Evolutionary conservation across 2,113 vertebrate species (phyloP).

Genomic region (Hemibagrus wyckioides): DNA sequence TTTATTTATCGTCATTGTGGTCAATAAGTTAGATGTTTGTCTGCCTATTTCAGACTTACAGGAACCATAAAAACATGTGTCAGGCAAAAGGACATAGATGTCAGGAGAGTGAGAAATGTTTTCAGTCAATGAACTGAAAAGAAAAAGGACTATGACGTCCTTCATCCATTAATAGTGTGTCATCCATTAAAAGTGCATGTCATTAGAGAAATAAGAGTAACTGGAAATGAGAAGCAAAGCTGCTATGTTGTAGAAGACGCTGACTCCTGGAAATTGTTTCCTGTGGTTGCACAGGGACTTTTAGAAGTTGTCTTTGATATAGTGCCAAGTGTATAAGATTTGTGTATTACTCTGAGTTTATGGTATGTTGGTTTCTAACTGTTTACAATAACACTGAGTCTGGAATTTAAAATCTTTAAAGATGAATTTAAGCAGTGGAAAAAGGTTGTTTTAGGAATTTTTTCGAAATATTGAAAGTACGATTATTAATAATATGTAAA

Average conservation of each 20-base stretch:
- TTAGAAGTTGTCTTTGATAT: slow-evolving; percentile 5
- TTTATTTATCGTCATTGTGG: slow-evolving; percentile 21
- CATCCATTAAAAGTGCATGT: neutral
- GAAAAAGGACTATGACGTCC: neutral
- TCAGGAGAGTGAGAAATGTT: neutral
- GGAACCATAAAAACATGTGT: slow-evolving; percentile 3
- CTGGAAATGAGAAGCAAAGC: neutral
- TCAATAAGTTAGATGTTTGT: slow-evolving; percentile 25
- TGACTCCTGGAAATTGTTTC: slow-evolving; percentile 11
- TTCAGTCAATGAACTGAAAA: neutral
- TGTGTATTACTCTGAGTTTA: neutral
- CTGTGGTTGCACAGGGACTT: slow-evolving; percentile 28
- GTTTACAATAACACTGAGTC: neutral
- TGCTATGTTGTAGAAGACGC: slow-evolving; percentile 3
- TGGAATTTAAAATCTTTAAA: neutral
- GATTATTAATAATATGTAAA: neutral
- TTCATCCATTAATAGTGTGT: neutral
- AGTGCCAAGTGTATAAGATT: neutral
- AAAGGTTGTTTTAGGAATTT: neutral
- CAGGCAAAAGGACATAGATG: neutral
- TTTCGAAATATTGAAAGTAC: neutral
- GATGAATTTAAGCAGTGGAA: neutral
- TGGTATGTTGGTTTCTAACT: neutral
- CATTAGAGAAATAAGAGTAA: slow-evolving; percentile 10
- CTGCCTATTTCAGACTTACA: slow-evolving; percentile 9